These are phyloP conservation scores for Dromococcyx pavoninus DNA, from an alignment of 2,797 vertebrate genomes.

Conservation along the genomic window DNA sequence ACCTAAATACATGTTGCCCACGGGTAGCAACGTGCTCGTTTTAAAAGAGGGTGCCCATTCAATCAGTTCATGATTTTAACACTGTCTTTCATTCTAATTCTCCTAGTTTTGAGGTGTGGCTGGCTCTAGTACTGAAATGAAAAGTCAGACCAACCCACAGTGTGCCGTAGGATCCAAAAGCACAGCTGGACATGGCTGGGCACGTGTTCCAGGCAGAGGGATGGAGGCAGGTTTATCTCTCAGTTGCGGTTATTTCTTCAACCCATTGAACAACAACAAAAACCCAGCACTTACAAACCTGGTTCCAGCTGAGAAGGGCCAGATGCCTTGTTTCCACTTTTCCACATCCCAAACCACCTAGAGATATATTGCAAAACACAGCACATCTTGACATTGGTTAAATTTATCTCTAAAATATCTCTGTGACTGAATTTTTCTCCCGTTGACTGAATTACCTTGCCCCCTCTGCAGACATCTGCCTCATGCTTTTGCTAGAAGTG, in stretches of 20 bases:
- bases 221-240: not conserved
- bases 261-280: not conserved
- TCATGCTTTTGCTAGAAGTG: not conserved
- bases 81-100: not conserved
- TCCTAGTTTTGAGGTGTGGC: not conserved
- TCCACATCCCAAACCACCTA: not conserved
- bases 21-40: not conserved
- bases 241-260: not conserved
- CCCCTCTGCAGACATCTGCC: not conserved
- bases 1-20: not conserved
- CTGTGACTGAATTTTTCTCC: not conserved
- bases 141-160: not conserved
- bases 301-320: not conserved
- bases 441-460: not conserved
- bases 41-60: conserved; percentile 12
- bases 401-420: not conserved
- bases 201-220: fast-evolving
- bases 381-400: not conserved
- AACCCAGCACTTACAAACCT: fast-evolving
- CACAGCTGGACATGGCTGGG: fast-evolving
- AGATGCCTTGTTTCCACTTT: not conserved
- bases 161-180: fast-evolving
- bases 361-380: not conserved
- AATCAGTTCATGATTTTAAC: not conserved
- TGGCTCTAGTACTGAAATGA: not conserved